These are phyloP conservation scores for Platyscapa corneri DNA, from an alignment of 1,140 invertebrate genomes.

Conservation along the genomic window DNA sequence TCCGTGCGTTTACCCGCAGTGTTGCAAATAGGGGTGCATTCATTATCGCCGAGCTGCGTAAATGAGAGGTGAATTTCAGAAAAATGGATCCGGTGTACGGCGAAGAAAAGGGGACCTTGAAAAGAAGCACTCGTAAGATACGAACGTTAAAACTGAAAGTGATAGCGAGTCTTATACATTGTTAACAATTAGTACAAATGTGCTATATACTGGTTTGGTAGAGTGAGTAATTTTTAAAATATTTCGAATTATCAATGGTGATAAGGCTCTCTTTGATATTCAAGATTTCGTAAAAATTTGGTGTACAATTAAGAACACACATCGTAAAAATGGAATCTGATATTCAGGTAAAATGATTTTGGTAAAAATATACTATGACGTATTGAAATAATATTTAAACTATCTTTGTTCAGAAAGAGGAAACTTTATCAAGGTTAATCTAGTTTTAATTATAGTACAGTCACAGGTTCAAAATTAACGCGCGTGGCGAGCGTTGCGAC, in stretches of 20 bases:
- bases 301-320: not conserved
- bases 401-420: conserved; percentile 23
- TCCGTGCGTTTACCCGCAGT: not conserved
- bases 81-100: not conserved
- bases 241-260: conserved; percentile 22
- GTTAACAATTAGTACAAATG: not conserved
- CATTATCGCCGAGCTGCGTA: not conserved
- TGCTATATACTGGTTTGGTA: not conserved
- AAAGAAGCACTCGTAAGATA: not conserved
- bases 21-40: not conserved
- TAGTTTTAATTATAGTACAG: conserved; percentile 42
- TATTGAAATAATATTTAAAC: conserved; percentile 27
- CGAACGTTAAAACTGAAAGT: not conserved
- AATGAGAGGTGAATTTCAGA: not conserved
- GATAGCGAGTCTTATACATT: not conserved
- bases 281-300: not conserved
- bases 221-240: not conserved
- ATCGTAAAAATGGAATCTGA: not conserved
- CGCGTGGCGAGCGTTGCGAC: not conserved
- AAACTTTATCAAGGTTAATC: conserved; percentile 41
- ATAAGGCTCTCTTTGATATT: conserved; percentile 7
- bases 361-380: conserved; percentile 35
- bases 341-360: conserved; percentile 13
- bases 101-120: not conserved
- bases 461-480: conserved; percentile 23